Evolutionary conservation across 2,888 invertebrate species (phyloP), one percentile per base, ranked within the genome.

Genomic region (Apodemia mormo): DNA sequence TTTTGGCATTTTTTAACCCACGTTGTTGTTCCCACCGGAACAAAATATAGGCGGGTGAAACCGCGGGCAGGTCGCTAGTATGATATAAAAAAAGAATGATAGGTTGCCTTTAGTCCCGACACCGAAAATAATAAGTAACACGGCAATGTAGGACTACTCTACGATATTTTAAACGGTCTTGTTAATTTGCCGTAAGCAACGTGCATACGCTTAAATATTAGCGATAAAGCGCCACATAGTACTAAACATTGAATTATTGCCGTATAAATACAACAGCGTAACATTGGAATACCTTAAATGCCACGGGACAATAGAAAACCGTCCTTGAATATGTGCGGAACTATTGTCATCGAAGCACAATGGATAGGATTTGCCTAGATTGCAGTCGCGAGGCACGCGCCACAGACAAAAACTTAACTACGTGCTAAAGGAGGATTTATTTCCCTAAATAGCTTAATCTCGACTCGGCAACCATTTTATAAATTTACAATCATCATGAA

Each of bases 311-410:
- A 91, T 89, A 80, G 86, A 75, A 52, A 74, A 70, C 76, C 82
- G 90, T 86, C 92, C 92, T 91, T 91, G 92, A 90, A 90, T 90
- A 87, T 90, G 79, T 87, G 86, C 87, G 87, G 88, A 87, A 88
- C 87, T 83, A 87, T 89, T 90, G 89, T 89, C 88, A 82, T 83
- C 80, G 85, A 77, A 70, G 79, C 85, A 91, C 89, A 91, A 91
- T 90, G 78, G 86, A 81, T 86, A 85, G 86, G 85, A 87, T 88
- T 86, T 86, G 85, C 83, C 86, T 87, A 86, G 85, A 87, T 84
- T 82, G 84, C 81, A 81, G 80, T 76, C 79, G 75, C 77, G 76
- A 76, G 81, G 82, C 87, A 89, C 85, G 86, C 84, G 85, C 82
- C 78, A 76, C 72, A 74, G 76, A 78, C 76, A 81, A 85, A 83